Base-by-base conservation (phyloP, 2,888 invertebrate genomes). In the Trichacis sp. region DNA sequence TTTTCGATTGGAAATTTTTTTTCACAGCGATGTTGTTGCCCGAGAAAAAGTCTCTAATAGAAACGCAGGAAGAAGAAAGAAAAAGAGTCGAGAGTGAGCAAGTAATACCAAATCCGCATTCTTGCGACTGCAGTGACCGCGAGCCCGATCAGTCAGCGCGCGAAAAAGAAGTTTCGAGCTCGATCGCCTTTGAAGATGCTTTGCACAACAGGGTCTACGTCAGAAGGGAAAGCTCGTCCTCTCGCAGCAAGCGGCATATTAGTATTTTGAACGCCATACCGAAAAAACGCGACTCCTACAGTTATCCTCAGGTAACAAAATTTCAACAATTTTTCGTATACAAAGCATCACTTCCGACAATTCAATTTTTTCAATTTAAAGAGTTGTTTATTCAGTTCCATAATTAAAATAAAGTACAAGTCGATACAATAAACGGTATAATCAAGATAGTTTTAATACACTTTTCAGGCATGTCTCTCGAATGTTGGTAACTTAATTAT, bases 181-280 rank as follows among this genome's bases (percentile, higher is more conserved):
- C 88, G 58, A 92, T 91, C 46, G 86, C 88, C 18, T 95, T 96
- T 79, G 95, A 96, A 83, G 92, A 95, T 80, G 88, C 89, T 33
- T 81, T 96, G 49, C 94, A 94, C 77, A 94, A 95, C 83, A 87
- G 87, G 79, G 90, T 95, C 52, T 91, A 90, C 75, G 79, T 89
- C 1, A 89, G 88, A 76, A 85, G 84, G 5, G 43, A 48, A 1
- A 79, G 65, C 46, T 5, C 11, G 45, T 5, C 38, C 4, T 29
- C 70, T n/a, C 72, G 78, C 12, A 70, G 70, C 48, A 75, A 75
- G 29, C 77, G 80, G 2, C 71, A 77, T 2, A 17, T 62, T 11
- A 57, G 48, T 0, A 65, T 72, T 8, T 53, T 69, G 12, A 30
- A 69, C 18, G 19, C 60, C 1, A 38, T 59, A 0, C 57, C 68